Base-by-base conservation (phyloP, 2,113 vertebrate genomes). In the Ibidorhyncha struthersii region DNA sequence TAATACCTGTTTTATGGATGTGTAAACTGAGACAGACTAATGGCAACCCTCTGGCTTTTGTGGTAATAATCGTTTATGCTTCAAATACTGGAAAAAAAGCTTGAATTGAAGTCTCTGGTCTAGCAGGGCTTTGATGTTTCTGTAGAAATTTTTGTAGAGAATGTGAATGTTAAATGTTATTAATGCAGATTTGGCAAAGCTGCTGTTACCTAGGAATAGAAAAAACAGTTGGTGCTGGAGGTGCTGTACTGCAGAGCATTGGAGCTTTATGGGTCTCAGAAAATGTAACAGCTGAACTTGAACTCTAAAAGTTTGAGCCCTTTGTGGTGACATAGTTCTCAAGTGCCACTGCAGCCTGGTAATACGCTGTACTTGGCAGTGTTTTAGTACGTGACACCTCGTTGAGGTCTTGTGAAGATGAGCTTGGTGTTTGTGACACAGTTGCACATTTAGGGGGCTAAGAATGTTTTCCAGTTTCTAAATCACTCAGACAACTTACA, bases 371-470 rank as follows among this genome's bases (percentile, higher is more conserved):
- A 3, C 65, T 58, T 45, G 76, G 90, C 63, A 32, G 63, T 1
- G 36, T 6, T 71, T 25, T 10, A 4, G 81, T 5, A 34, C 0
- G 2, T 49, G 90, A 26, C 14, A 9, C 52, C 55, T 86, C 13
- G 0, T 0, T 17, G 53, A 55, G 52, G 26, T n/a, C 83, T 61
- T 40, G 34, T n/a, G 59, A 21, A 21, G 70, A 16, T 47, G 66
- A 88, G 40, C 74, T 85, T 47, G 6, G 53, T n/a, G 63, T 56
- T 34, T 76, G 59, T 41, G 92, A 67, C 41, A 9, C 22, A 47
- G 26, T 4, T 26, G 9, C n/a, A 12, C 0, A 0, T 74, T 55
- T 36, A 43, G 16, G 53, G 41, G 40, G 2, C 53, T 43, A 30
- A 71, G 63, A 29, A 93, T 18, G 36, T 9, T 73, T 38, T 26